Evolutionary conservation across 2,888 invertebrate species (phyloP), one percentile per base, ranked within the genome.

Genomic region (Strigamia maritima): DNA sequence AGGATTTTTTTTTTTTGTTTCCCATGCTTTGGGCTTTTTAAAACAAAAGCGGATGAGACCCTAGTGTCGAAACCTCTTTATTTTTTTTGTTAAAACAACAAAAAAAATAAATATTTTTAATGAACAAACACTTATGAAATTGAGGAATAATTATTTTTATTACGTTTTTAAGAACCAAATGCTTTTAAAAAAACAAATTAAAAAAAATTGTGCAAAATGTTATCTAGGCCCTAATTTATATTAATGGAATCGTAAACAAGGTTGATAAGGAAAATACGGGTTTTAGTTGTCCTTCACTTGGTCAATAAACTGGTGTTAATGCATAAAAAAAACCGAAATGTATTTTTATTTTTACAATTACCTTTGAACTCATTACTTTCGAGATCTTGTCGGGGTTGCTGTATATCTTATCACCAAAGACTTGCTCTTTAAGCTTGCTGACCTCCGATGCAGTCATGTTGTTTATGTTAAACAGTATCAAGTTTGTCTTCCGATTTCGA

Each of bases 401-500:
- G n/a, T 19, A 6, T n/a, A 54, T 54, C 54, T 54, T 19, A 54
- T 54, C 54, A 19, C n/a, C 19, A n/a, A 8, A 1, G 54, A 54
- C 54, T 54, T 54, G 54, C 19, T 54, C 54, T 54, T 54, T 54
- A 54, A 54, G 54, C 54, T 22, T 54, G 54, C n/a, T 54, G 54
- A 54, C 54, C 54, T n/a, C 19, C 22, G 54, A 54, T 19, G 22
- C 54, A 19, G 54, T n/a, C 54, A 54, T 54, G 54, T n/a, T 54
- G 54, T 54, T 54, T 54, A 54, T 54, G 54, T 54, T 54, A 54
- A 54, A 54, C 54, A 22, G 54, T 54, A 54, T 54, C 54, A 54
- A 54, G n/a, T 54, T 54, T 54, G 54, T 54, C 54, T 54, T 54
- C 19, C 54, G 54, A 54, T 54, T 54, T 54, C 54, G 54, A 54